Conservation (phyloP, 2,888 invertebrate species). For the Uloborus plumipes region DNA sequence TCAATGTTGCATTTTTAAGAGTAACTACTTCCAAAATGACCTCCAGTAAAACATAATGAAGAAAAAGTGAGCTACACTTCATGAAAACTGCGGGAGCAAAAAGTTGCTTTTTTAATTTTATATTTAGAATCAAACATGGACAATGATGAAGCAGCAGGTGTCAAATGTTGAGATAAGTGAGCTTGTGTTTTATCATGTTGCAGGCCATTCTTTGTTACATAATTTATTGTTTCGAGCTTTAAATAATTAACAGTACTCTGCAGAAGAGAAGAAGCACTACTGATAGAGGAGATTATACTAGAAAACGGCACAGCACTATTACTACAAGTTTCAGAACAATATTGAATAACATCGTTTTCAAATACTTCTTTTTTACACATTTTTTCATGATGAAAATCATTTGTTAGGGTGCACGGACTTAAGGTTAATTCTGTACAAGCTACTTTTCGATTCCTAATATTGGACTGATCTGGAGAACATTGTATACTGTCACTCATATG, state of each 20-base stretch:
- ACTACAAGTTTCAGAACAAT: not conserved
- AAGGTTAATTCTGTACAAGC: no score
- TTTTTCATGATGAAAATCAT: no score
- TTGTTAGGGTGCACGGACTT: no score
- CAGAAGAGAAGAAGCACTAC: constrained; percentile 1
- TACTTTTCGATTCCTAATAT: no score
- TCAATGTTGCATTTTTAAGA: no score
- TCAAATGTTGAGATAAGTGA: constrained; percentile 13
- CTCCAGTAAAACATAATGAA: no score
- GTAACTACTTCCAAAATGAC: no score
- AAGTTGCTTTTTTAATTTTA: not conserved
- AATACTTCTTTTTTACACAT: not conserved
- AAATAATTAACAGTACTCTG: not conserved
- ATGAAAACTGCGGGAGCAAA: no score
- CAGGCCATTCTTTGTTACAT: not conserved
- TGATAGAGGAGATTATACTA: not conserved
- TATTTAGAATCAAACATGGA: constrained; percentile 8
- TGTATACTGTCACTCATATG: not conserved
- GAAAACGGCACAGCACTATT: not conserved
- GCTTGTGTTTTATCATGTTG: not conserved
- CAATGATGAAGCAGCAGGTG: constrained; percentile 2
- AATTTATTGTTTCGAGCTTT: constrained; percentile 14
- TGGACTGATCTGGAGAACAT: no score
- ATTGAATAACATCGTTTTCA: not conserved
- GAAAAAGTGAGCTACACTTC: no score